Percentiles rank a stretch among this genome's conserved stretches.
Conservation (phyloP, 2,113 vertebrate genomes). For the Prionailurus viverrinus region DNA sequence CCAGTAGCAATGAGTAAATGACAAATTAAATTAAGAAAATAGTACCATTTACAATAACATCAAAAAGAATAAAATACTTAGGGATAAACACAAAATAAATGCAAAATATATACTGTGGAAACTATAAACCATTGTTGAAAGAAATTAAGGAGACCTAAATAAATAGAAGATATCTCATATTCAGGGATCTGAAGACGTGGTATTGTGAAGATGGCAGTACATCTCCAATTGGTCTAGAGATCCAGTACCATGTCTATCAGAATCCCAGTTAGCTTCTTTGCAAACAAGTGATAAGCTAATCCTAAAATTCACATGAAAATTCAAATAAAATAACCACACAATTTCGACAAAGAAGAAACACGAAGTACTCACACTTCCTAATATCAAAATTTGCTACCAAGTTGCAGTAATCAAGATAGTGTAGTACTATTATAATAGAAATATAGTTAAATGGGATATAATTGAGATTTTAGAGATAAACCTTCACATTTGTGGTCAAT, state of each 20-base stretch:
- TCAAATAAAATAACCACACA: not conserved
- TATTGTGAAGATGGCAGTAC: not conserved
- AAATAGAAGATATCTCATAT: not conserved
- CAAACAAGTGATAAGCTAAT: not conserved
- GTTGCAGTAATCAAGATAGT: not conserved
- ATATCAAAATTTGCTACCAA: not conserved
- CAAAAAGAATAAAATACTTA: not conserved
- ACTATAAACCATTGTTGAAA: not conserved
- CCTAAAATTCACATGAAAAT: not conserved
- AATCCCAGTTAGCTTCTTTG: not conserved
- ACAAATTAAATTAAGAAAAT: not conserved
- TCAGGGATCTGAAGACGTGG: not conserved
- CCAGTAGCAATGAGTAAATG: not conserved
- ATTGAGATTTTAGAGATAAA: conserved; percentile 7
- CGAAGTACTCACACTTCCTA: not conserved
- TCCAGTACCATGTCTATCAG: not conserved
- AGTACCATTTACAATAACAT: not conserved
- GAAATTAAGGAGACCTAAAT: not conserved
- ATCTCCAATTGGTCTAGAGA: not conserved
- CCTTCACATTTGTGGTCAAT: not conserved
- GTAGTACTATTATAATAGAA: not conserved
- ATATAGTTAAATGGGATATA: not conserved
- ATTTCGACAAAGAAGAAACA: not conserved
- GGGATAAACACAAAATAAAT: conserved; percentile 12
- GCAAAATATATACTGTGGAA: not conserved